Base-by-base conservation (phyloP, 2,797 vertebrate species). In the Phoeniculus purpureus region DNA sequence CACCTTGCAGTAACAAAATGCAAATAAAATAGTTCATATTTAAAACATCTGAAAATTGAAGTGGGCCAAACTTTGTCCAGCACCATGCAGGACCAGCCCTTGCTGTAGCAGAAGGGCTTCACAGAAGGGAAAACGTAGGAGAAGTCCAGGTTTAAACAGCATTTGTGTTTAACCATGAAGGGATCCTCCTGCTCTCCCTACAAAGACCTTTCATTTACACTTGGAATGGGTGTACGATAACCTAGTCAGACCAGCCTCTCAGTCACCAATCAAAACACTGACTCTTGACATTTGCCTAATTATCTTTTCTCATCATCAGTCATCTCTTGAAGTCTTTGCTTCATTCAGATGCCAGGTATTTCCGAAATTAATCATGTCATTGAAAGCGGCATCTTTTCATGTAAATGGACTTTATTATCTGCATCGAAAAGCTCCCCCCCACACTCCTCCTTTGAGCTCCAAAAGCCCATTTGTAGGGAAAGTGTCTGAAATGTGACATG, bases 301-400 rank as follows among this genome's bases (percentile, higher is more conserved):
- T 98, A 98, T 97, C 97, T 97, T 96, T 97, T 96, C 96, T 97
- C 96, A 93, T 97, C 97, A 97, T 98, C 97, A 97, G 96, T 98
- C 97, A 97, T 96, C 96, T 97, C 96, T 95, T 96, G 96, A 97
- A 97, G 96, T 79, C 96, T 95, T 88, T 65, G 82, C 96, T 97
- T 97, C 97, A 96, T 97, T 98, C 97, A 97, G 94, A 98, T 97
- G 97, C 97, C 98, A 98, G 97, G 97, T 98, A 98, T 98, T 98
- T 98, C 97, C 81, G 66, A 98, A 97, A 98, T 98, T 98, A 98
- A 98, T 98, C 98, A 98, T 96, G 94, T 96, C 96, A 96, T 96
- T 97, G 97, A 97, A 97, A 96, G 97, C 94, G 84, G 97, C 94
- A 96, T 98, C 97, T 97, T 98, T 98, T 98, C 97, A 98, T 97